These are phyloP conservation scores for Parnassius orleans DNA, from an alignment of 2,888 invertebrate genomes.

Conservation along the genomic window DNA sequence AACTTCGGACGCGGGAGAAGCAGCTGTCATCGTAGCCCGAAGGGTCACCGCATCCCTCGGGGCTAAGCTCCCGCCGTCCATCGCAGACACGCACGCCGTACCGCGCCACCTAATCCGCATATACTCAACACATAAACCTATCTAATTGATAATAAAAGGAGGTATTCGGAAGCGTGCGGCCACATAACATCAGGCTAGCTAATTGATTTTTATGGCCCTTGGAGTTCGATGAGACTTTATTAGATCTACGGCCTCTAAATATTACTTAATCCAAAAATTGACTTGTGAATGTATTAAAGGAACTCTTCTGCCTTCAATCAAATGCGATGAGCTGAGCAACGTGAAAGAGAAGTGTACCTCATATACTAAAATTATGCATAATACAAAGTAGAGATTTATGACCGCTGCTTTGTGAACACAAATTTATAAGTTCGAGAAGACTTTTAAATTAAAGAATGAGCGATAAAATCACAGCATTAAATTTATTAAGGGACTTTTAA, in stretches of 20 bases:
- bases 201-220: slow-evolving; percentile 75
- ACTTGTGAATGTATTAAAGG: slow-evolving; percentile 18
- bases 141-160: slow-evolving; percentile 80
- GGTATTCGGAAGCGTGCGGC: slow-evolving; percentile 71
- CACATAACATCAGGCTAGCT: slow-evolving; percentile 62
- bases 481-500: not conserved
- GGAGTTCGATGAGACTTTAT: slow-evolving; percentile 67
- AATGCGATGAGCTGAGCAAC: slow-evolving; percentile 33
- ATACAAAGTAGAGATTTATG: not conserved
- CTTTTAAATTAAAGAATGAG: not conserved
- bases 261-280: slow-evolving; percentile 64
- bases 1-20: slow-evolving; percentile 68
- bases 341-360: slow-evolving; percentile 17
- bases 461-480: not conserved
- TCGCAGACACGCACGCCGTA: slow-evolving; percentile 70
- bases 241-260: slow-evolving; percentile 64
- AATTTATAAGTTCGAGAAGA: not conserved
- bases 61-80: slow-evolving; percentile 69
- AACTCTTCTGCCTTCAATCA: slow-evolving; percentile 22
- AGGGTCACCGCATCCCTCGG: slow-evolving; percentile 71
- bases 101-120: slow-evolving; percentile 70
- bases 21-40: slow-evolving; percentile 73
- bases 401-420: not conserved
- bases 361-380: not conserved
- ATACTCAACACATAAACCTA: slow-evolving; percentile 77